Conservation (phyloP, 2,888 invertebrate genomes). For the Fragum fragum region DNA sequence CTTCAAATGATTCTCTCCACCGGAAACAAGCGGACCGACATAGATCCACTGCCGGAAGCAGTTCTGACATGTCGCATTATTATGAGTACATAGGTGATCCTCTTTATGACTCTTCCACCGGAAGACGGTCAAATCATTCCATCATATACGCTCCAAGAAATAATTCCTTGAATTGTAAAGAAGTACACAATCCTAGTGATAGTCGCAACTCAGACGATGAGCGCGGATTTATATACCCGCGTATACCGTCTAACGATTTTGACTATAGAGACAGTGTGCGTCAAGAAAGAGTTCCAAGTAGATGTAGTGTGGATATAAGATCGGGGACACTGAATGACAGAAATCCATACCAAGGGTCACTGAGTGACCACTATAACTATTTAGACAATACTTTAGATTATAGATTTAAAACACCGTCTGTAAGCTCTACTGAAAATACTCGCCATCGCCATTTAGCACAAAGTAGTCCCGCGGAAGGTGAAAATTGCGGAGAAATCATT, state of each 20-base stretch:
- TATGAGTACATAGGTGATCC: constrained; percentile 66
- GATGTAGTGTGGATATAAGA: constrained; percentile 21
- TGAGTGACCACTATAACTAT: constrained; percentile 47
- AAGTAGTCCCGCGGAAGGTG: constrained; percentile 4
- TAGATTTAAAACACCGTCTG: not conserved
- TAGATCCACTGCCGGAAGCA: constrained; percentile 65
- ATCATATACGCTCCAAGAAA: constrained; percentile 52
- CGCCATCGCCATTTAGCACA: constrained; percentile 9
- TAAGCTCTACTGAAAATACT: not conserved
- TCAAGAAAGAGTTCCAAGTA: constrained; percentile 53
- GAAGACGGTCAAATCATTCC: constrained; percentile 62
- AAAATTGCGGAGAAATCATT: constrained; percentile 19
- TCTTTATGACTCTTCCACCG: constrained; percentile 52
- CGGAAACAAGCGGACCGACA: constrained; percentile 56
- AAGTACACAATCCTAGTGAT: constrained; percentile 51
- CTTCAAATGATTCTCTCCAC: constrained; percentile 63
- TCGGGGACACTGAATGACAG: constrained; percentile 12
- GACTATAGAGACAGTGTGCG: constrained; percentile 42
- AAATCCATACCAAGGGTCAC: constrained; percentile 37
- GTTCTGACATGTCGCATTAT: constrained; percentile 65
- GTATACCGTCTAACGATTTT: constrained; percentile 39
- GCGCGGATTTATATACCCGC: constrained; percentile 39
- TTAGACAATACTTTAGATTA: constrained; percentile 32
- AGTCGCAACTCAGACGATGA: constrained; percentile 52
- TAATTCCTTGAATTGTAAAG: constrained; percentile 52